A percentile compares a stretch with the other conserved stretches of the same genome.
Conservation (phyloP, 2,797 vertebrate genomes). For the Agapornis canus region DNA sequence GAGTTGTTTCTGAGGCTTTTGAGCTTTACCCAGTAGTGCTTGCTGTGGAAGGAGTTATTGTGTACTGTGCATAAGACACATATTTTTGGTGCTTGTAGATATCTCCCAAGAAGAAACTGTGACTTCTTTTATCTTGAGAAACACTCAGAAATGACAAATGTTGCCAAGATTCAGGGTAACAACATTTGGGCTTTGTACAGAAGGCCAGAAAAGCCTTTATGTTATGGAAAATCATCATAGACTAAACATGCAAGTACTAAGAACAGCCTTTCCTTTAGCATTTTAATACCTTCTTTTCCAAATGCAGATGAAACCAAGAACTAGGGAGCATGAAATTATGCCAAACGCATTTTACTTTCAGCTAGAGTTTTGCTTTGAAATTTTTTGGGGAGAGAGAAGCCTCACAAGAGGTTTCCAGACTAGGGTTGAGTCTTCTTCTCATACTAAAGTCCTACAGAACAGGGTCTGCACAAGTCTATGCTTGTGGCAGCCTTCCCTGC, state of each 20-base stretch:
- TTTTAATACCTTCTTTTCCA: not conserved
- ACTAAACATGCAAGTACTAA: not conserved
- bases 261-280: not conserved
- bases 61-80: not conserved
- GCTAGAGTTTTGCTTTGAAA: not conserved
- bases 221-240: not conserved
- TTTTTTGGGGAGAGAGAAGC: not conserved
- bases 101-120: not conserved
- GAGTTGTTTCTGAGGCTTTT: not conserved
- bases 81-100: conserved; percentile 2
- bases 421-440: not conserved
- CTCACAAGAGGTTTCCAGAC: not conserved
- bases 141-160: not conserved
- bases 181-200: not conserved
- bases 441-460: not conserved
- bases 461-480: not conserved
- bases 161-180: not conserved
- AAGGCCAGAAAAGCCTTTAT: not conserved
- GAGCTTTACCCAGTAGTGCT: not conserved
- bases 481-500: not conserved
- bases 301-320: not conserved
- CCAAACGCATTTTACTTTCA: not conserved
- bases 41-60: not conserved
- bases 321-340: not conserved
- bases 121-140: not conserved